A percentile compares a stretch with the other conserved stretches of the same genome.
These are phyloP conservation scores for Drosophila greeni DNA, from an alignment of 2,888 invertebrate species.

Conservation along the genomic window DNA sequence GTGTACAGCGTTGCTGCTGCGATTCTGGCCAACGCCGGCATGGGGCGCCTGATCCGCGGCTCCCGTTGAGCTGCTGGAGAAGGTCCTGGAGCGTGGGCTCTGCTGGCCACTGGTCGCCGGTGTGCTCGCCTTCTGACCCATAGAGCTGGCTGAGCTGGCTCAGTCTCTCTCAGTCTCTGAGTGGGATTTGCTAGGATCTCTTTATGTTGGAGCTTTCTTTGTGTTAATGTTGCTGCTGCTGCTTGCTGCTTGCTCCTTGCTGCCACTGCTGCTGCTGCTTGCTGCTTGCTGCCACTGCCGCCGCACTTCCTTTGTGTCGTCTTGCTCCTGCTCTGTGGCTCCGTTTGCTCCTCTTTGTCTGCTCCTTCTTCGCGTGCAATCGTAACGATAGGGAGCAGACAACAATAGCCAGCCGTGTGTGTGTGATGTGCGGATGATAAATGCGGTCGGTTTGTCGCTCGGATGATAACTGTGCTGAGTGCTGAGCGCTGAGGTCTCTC, in stretches of 20 bases:
- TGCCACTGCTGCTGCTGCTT: conserved; percentile 2
- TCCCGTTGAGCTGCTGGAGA: conserved; percentile 84
- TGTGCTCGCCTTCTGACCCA: conserved; percentile 93
- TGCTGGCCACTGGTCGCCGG: conserved; percentile 84
- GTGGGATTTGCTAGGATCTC: conserved; percentile 3
- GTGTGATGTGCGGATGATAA: conserved; percentile 42
- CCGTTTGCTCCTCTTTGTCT: conserved; percentile 23
- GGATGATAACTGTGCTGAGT: conserved; percentile 64
- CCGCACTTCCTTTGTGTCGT: conserved; percentile 4
- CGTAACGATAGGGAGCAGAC: conserved; percentile 52
- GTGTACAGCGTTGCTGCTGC: conserved; percentile 41
- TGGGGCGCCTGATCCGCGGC: conserved; percentile 55
- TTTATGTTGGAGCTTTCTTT: not conserved
- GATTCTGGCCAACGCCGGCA: conserved; percentile 34
- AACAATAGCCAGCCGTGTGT: conserved; percentile 69
- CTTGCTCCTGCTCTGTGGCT: conserved; percentile 8
- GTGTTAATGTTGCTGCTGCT: not conserved
- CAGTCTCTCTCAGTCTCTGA: not conserved
- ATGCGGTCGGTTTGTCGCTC: conserved; percentile 42
- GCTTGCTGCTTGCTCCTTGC: not conserved
- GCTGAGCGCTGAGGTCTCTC: conserved; percentile 17
- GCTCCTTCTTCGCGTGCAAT: conserved; percentile 27
- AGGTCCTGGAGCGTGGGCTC: conserved; percentile 86
- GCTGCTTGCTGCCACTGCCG: conserved; percentile 7
- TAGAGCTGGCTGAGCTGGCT: conserved; percentile 71